A percentile compares a stretch with the other conserved stretches of the same genome.
Evolutionary conservation across 2,113 vertebrate genomes (phyloP).

Genomic region (Alaudala cheleensis): DNA sequence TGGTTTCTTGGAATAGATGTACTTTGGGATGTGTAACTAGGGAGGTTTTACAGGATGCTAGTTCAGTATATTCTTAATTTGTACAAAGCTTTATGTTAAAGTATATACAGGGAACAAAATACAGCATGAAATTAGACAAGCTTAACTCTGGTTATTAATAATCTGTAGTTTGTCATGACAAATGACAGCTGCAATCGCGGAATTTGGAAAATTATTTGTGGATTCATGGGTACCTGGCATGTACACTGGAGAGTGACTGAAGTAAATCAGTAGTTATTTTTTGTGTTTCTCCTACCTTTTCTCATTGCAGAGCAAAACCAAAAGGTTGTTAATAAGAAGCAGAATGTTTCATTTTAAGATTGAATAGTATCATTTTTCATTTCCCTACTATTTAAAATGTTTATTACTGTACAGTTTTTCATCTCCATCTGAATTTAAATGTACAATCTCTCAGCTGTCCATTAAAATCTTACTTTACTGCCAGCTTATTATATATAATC

Average conservation of each 20-base stretch:
- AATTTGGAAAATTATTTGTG: neutral
- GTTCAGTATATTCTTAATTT: neutral
- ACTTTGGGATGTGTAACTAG: neutral
- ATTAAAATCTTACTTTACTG: neutral
- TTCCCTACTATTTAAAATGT: neutral
- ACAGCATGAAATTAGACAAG: neutral
- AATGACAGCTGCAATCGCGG: neutral
- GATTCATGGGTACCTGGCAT: neutral
- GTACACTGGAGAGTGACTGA: neutral
- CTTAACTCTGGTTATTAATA: neutral
- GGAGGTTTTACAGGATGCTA: neutral
- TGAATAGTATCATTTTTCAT: neutral
- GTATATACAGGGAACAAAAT: neutral
- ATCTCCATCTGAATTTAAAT: conserved; percentile 6
- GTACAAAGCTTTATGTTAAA: conserved; percentile 31
- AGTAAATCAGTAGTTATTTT: neutral
- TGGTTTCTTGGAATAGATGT: neutral
- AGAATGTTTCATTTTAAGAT: neutral
- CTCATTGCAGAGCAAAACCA: neutral
- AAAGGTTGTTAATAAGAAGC: neutral
- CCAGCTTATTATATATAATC: neutral
- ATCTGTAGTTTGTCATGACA: neutral
- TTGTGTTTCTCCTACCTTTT: neutral
- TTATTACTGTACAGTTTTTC: neutral
- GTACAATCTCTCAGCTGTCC: neutral